phyloP scores from a whole-genome alignment of 2,888 invertebrate genomes.

The Oligia latruncula region DNA sequence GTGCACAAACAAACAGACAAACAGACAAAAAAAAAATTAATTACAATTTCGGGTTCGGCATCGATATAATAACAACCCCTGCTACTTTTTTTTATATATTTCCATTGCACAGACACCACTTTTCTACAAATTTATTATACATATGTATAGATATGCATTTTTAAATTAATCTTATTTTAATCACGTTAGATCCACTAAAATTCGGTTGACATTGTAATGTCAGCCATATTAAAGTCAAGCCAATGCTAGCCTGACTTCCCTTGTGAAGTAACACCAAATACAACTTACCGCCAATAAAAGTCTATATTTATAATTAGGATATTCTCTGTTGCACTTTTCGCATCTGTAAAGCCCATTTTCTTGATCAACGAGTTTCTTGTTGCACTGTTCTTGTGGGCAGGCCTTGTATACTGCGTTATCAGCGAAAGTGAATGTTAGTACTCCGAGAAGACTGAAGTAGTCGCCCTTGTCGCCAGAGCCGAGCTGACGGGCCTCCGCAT shows the following conservation, averaged over 20 bases:
- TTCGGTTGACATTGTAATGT: background rate
- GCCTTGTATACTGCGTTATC: slow-evolving; percentile 97
- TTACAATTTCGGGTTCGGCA: too few relatives aligned
- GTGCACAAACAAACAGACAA: too few relatives aligned
- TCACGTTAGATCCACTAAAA: background rate
- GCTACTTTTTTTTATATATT: too few relatives aligned
- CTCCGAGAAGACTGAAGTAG: slow-evolving; percentile 94
- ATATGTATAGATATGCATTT: too few relatives aligned
- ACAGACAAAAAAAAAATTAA: too few relatives aligned
- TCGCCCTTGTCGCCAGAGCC: slow-evolving; percentile 95
- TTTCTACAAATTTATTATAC: too few relatives aligned
- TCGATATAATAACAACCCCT: too few relatives aligned
- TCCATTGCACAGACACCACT: too few relatives aligned
- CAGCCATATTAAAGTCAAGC: background rate
- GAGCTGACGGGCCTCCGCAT: slow-evolving; percentile 92
- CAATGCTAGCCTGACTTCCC: background rate
- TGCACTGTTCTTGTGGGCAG: slow-evolving; percentile 96
- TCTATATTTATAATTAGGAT: slow-evolving; percentile 96
- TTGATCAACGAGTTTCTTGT: slow-evolving; percentile 98
- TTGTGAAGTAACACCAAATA: background rate
- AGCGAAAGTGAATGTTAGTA: slow-evolving; percentile 93
- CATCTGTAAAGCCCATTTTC: slow-evolving; percentile 97
- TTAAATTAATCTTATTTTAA: background rate
- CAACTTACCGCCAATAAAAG: slow-evolving; percentile 93
- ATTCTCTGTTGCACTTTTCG: slow-evolving; percentile 97